Percentiles rank a stretch among this genome's conserved stretches.
Evolutionary conservation across 2,113 vertebrate genomes (phyloP).

Genomic region (Scomber scombrus): DNA sequence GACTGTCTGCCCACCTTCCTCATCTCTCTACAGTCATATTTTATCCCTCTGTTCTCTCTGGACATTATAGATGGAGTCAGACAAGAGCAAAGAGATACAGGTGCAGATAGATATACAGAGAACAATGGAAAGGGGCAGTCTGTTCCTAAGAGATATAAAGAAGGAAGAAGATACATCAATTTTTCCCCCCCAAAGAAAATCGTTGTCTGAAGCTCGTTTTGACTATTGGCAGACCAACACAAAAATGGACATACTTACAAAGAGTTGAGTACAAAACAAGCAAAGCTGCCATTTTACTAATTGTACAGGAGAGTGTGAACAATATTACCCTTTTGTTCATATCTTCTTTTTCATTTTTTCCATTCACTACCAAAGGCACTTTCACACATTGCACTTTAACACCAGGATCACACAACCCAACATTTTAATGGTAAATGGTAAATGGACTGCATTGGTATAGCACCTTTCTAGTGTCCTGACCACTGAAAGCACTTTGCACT

Average conservation of each 20-base stretch:
- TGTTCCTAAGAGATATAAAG: conserved; percentile 5
- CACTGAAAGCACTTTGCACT: no score
- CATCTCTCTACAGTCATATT: conserved; percentile 24
- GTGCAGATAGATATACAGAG: not conserved
- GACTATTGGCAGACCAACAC: not conserved
- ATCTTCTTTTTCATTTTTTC: not conserved
- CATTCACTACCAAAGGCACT: not conserved
- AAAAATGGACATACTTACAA: not conserved
- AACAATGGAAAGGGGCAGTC: not conserved
- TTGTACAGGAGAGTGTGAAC: not conserved
- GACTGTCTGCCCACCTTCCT: conserved; percentile 33
- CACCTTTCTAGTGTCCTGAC: no score
- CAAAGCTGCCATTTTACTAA: not conserved
- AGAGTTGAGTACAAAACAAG: not conserved
- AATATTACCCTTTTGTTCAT: not conserved
- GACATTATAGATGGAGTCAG: not conserved
- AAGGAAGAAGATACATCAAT: conserved; percentile 21
- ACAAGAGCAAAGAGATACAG: conserved; percentile 16
- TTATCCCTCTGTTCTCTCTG: conserved; percentile 32
- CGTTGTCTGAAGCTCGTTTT: conserved; percentile 7
- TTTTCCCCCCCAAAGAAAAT: conserved; percentile 13
- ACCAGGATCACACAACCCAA: not conserved
- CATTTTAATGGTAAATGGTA: not conserved
- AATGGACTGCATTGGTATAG: no score
- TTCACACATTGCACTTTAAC: not conserved